phyloP scores from a whole-genome alignment of 2,113 vertebrate genomes.

The Baryphthengus martii region DNA sequence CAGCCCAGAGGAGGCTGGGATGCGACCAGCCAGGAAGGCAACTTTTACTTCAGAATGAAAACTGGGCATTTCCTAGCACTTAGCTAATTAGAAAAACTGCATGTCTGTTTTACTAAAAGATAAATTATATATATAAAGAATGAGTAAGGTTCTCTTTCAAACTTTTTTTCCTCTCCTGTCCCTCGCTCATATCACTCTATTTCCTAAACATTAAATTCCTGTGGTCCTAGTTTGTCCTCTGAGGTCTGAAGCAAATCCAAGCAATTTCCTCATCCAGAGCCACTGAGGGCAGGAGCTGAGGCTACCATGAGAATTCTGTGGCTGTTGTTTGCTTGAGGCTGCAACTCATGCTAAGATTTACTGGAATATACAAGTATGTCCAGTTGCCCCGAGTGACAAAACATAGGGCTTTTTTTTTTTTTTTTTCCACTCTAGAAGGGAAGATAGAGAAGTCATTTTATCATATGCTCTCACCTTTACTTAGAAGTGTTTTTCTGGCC shows the following conservation, averaged over 20 bases:
- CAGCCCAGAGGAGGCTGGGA: neutral
- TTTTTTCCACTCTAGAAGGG: neutral
- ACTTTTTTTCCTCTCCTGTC: neutral
- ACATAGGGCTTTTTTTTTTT: neutral
- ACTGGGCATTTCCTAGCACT: neutral
- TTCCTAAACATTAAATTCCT: neutral
- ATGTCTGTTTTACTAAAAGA: neutral
- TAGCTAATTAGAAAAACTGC: neutral
- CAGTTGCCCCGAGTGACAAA: neutral
- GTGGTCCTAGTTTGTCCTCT: neutral
- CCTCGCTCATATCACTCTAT: neutral
- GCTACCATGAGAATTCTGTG: neutral
- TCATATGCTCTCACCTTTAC: neutral
- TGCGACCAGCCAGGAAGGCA: neutral
- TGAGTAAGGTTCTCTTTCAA: neutral
- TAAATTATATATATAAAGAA: neutral
- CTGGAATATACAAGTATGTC: neutral
- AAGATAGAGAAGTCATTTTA: neutral
- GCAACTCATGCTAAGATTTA: neutral
- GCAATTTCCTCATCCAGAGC: neutral
- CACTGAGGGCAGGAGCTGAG: neutral
- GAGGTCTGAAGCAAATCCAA: neutral
- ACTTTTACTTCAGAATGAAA: neutral
- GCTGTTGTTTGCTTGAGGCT: neutral
- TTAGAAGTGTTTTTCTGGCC: neutral